A percentile compares a stretch with the other conserved stretches of the same genome.
phyloP scores from a whole-genome alignment of 2,797 vertebrate species.

The Xenopus petersii region DNA sequence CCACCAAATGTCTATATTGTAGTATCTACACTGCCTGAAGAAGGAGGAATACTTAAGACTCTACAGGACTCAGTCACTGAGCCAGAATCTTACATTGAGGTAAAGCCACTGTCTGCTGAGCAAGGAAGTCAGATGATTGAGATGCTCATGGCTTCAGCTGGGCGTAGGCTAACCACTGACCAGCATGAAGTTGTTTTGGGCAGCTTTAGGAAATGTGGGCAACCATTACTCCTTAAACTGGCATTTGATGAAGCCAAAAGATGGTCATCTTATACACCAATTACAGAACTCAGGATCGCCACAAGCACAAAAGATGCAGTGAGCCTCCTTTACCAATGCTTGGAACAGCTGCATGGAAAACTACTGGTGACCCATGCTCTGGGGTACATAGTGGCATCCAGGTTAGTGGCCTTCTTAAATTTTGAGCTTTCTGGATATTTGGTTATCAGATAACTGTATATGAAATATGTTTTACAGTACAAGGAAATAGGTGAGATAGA shows the following conservation, averaged over 20 bases:
- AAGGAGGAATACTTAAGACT: conserved; percentile 52
- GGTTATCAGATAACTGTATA: too few species aligned
- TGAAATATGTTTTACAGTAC: too few species aligned
- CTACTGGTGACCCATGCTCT: conserved; percentile 67
- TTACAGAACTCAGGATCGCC: conserved; percentile 54
- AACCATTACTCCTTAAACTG: conserved; percentile 69
- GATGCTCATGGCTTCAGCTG: conserved; percentile 53
- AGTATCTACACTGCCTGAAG: conserved; percentile 61
- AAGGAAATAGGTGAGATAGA: too few species aligned
- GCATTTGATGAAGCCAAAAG: conserved; percentile 65
- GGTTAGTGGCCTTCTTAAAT: conserved; percentile 54
- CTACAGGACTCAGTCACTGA: conserved; percentile 49
- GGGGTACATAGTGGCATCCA: conserved; percentile 70
- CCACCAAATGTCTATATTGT: conserved; percentile 71
- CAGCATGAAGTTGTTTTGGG: conserved; percentile 61
- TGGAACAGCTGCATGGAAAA: conserved; percentile 73
- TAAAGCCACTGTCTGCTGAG: conserved; percentile 59
- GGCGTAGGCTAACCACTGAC: conserved; percentile 54
- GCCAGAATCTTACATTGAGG: conserved; percentile 60
- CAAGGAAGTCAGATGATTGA: conserved; percentile 65
- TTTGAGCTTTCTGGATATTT: too few species aligned
- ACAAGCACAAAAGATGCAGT: conserved; percentile 60
- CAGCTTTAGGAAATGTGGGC: conserved; percentile 62
- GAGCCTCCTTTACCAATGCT: conserved; percentile 60
- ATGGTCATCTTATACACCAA: conserved; percentile 68